Evolutionary conservation across 2,113 vertebrate species (phyloP).

Genomic region (Carassius auratus): DNA sequence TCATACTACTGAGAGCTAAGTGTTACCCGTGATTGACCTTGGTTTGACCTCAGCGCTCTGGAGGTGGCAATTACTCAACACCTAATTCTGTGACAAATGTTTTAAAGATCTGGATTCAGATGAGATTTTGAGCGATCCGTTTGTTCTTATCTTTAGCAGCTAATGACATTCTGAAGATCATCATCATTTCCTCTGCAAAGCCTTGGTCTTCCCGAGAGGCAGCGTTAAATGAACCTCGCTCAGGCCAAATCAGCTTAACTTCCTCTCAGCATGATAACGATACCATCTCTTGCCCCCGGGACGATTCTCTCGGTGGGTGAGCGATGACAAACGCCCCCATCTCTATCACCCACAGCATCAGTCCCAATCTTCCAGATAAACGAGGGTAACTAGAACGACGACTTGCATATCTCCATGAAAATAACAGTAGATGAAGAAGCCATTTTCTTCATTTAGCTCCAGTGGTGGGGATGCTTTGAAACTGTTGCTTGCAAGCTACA

Average conservation of each 20-base stretch:
- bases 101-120: slow-evolving; percentile 52
- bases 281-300: slow-evolving; percentile 28
- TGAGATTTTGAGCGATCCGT: slow-evolving; percentile 55
- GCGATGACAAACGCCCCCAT: slow-evolving; percentile 32
- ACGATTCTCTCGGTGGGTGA: slow-evolving; percentile 41
- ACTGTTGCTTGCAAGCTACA: background rate
- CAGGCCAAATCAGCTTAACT: slow-evolving; percentile 55
- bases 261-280: slow-evolving; percentile 51
- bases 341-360: slow-evolving; percentile 30
- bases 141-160: slow-evolving; percentile 34
- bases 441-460: background rate
- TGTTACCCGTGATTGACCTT: slow-evolving; percentile 15
- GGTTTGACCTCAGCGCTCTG: slow-evolving; percentile 9
- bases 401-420: slow-evolving; percentile 29
- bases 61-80: slow-evolving; percentile 41
- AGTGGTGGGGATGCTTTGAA: background rate
- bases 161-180: slow-evolving; percentile 53
- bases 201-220: slow-evolving; percentile 50
- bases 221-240: slow-evolving; percentile 51
- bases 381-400: slow-evolving; percentile 33
- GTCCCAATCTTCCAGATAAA: slow-evolving; percentile 54
- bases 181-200: slow-evolving; percentile 41
- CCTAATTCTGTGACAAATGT: slow-evolving; percentile 53
- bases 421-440: slow-evolving; percentile 5
- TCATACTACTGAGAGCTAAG: background rate